Conservation (phyloP, 2,113 vertebrate genomes). For the Oenanthe oenanthe region DNA sequence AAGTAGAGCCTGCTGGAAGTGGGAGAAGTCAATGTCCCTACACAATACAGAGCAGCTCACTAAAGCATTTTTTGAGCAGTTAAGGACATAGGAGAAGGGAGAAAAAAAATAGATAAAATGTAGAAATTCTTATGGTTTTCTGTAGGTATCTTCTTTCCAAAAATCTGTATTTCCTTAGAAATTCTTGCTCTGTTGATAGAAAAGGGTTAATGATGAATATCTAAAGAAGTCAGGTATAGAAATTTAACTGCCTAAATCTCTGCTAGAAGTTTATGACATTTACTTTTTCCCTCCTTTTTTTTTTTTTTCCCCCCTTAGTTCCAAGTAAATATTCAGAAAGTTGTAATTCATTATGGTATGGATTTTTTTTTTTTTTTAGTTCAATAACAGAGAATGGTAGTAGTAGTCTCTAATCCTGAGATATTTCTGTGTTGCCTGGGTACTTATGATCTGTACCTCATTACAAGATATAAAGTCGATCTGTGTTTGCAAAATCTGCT, state of each 20-base stretch:
- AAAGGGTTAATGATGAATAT: rapidly evolving
- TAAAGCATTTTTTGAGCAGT: rapidly evolving
- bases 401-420: not conserved
- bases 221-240: too few species aligned
- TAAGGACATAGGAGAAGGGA: not conserved
- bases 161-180: not conserved
- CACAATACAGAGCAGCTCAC: not conserved
- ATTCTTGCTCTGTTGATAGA: not conserved
- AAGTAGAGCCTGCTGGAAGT: slow-evolving; percentile 10
- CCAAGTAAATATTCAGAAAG: rapidly evolving
- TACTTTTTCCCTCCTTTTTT: rapidly evolving
- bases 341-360: not conserved
- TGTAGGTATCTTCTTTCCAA: not conserved
- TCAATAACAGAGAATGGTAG: not conserved
- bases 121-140: rapidly evolving
- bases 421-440: not conserved
- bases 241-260: not conserved
- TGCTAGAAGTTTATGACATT: not conserved
- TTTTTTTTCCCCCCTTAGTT: rapidly evolving
- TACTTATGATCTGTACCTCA: not conserved
- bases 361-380: not conserved
- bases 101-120: not conserved
- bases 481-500: not conserved
- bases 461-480: not conserved
- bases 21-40: not conserved